Conservation (phyloP, 2,113 vertebrate species). For the Callochromis pleurospilus region DNA sequence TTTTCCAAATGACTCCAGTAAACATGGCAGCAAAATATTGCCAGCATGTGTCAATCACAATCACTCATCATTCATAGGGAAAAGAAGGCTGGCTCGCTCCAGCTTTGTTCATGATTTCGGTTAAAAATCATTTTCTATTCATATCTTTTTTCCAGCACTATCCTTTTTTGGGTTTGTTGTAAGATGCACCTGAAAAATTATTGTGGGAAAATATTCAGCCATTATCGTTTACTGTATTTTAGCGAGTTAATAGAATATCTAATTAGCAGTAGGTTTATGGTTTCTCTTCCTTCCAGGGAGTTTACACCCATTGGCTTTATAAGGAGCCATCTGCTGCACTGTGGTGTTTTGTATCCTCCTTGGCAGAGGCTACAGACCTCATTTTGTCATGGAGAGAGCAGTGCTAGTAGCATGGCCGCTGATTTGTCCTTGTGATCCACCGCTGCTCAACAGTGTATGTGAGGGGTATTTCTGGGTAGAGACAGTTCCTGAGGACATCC, state of each 20-base stretch:
- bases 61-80: neutral
- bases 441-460: neutral
- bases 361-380: neutral
- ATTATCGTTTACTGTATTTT: neutral
- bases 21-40: neutral
- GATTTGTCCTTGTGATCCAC: conserved; percentile 41
- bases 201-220: neutral
- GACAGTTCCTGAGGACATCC: conserved; percentile 37
- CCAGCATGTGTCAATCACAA: neutral
- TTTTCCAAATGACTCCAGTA: neutral
- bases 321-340: conserved; percentile 11
- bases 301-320: neutral
- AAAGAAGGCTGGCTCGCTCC: neutral
- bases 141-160: neutral
- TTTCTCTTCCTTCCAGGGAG: neutral
- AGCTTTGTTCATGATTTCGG: neutral
- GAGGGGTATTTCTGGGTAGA: conserved; percentile 17
- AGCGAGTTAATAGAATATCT: neutral
- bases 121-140: neutral
- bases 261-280: neutral
- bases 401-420: neutral
- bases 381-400: conserved; percentile 5
- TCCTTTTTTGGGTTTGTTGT: neutral
- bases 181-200: neutral
- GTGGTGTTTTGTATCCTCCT: neutral